Evolutionary conservation across 2,888 invertebrate species (phyloP), one percentile per base, ranked within the genome.

Genomic region (Limulus polyphemus): DNA sequence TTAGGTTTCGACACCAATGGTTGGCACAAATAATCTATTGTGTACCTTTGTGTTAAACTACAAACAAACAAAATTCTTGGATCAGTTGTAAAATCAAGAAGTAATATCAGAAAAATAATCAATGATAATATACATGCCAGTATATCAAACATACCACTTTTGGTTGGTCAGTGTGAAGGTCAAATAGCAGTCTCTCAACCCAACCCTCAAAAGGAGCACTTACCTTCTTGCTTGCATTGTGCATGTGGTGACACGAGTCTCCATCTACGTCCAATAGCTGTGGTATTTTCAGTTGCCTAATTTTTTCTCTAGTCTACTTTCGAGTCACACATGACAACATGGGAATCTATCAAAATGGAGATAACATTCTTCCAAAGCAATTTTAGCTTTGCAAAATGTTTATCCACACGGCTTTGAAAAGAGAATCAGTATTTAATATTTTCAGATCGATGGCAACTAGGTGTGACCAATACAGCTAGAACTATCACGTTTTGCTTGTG

Each of bases 231-330:
- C 48, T 56, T 1, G 56, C 2, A 56, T 47, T 56, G 13, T 56
- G 56, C 46, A 56, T 56, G 47, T 56, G 56, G 17, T 56, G 56
- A 32, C 56, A 56, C 7, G 49, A 57, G 49, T 57, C 57, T 13
- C 57, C 57, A 49, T 57, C 57, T 48, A 56, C 48, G 17, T 57
- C 57, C 11, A 56, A 47, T 16, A 57, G 57, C 11, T 57, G 57
- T 13, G n/a, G n/a, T 5, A 17, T 49, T 48, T 9, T 47, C 17
- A 49, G 16, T 11, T 32, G n/a, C 12, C 48, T 14, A 14, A 57
- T 13, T 14, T 17, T 48, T 56, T 47, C 49, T 49, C n/a, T 48
- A 47, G 11, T 49, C 56, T 32, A 16, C 14, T 47, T 56, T 57
- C 7, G 57, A n/a, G 49, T 16, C 47, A 17, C 57, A 16, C 47